phyloP scores from a whole-genome alignment of 1,140 invertebrate species.

The Chrysoperla carnea region DNA sequence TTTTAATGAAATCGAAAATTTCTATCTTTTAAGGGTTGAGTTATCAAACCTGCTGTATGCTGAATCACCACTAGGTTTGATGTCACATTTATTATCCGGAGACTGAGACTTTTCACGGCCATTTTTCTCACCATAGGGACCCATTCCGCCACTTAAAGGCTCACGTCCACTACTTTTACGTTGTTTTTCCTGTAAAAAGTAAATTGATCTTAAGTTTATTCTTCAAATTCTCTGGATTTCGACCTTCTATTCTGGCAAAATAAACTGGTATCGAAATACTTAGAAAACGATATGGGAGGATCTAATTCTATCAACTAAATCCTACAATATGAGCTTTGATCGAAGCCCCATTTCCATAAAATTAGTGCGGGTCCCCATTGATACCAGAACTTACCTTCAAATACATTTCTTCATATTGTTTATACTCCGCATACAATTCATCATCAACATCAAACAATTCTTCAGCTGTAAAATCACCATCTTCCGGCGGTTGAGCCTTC shows the following conservation, averaged over 20 bases:
- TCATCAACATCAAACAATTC: constrained; percentile 15
- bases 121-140: too few relatives aligned
- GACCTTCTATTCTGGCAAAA: too few relatives aligned
- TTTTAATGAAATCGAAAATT: not conserved
- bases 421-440: constrained; percentile 26
- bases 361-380: too few relatives aligned
- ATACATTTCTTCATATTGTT: constrained; percentile 27
- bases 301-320: too few relatives aligned
- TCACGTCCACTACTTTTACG: too few relatives aligned
- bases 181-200: too few relatives aligned
- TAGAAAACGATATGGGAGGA: not conserved
- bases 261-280: not conserved
- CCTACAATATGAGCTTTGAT: too few relatives aligned
- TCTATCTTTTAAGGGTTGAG: not conserved
- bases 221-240: too few relatives aligned
- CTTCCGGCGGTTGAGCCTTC: not conserved
- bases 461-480: constrained; percentile 6
- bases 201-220: too few relatives aligned
- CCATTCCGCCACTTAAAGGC: too few relatives aligned
- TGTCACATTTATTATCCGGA: not conserved
- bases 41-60: constrained; percentile 46
- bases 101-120: not conserved
- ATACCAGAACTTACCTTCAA: constrained; percentile 16
- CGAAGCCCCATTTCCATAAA: too few relatives aligned
- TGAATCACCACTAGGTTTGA: constrained; percentile 34